Conservation (phyloP, 2,797 vertebrate species). For the Rhodeus uyekii region DNA sequence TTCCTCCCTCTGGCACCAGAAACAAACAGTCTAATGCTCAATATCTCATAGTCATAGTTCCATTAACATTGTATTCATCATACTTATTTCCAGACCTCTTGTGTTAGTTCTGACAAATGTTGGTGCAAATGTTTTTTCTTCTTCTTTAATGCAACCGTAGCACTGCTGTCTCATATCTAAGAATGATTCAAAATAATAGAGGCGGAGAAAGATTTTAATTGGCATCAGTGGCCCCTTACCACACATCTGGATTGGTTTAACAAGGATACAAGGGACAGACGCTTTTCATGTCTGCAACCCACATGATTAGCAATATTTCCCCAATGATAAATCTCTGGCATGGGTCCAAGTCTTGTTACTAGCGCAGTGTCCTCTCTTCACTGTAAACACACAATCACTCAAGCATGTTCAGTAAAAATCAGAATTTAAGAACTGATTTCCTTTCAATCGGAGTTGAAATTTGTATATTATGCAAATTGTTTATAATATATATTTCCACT, state of each 20-base stretch:
- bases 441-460: background rate
- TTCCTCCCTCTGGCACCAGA: background rate
- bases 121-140: background rate
- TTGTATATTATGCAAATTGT: too few relatives aligned
- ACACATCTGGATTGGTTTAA: conserved; percentile 7
- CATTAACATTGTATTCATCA: background rate
- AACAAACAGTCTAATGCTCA: background rate
- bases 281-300: background rate
- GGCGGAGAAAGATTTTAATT: conserved; percentile 8
- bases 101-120: conserved; percentile 18
- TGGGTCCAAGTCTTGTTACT: background rate
- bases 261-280: background rate
- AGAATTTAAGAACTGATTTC: background rate
- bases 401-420: background rate
- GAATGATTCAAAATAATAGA: background rate
- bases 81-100: background rate
- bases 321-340: conserved; percentile 5
- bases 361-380: background rate
- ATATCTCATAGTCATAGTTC: background rate
- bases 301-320: conserved; percentile 15
- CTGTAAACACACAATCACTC: background rate
- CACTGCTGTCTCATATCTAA: background rate
- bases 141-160: background rate
- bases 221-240: background rate
- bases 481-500: background rate